phyloP scores from a whole-genome alignment of 2,797 vertebrate species.

The Spinus pinus region DNA sequence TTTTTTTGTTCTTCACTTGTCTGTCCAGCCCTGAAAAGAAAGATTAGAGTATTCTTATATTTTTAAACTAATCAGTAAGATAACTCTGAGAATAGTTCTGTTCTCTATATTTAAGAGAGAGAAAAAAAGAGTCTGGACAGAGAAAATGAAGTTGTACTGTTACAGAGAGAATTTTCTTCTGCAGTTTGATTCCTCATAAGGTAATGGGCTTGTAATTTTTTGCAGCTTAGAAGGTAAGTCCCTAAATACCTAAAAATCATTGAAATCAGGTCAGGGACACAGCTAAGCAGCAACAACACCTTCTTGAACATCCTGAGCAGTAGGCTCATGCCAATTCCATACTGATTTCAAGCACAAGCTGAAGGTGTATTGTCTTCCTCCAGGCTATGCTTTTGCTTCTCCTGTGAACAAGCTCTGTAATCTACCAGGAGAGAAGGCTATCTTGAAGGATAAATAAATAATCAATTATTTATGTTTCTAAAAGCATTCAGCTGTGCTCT shows the following conservation, averaged over 20 bases:
- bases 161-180: not conserved
- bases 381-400: slow-evolving; percentile 40
- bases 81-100: not conserved
- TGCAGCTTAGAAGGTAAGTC: not conserved
- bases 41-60: not conserved
- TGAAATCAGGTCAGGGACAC: not conserved
- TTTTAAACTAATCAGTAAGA: not conserved
- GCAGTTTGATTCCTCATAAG: not conserved
- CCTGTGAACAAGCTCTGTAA: slow-evolving; percentile 24
- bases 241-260: not conserved
- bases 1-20: not conserved
- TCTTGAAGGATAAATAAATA: slow-evolving; percentile 58
- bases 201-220: not conserved
- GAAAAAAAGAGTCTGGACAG: not conserved
- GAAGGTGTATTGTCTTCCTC: slow-evolving; percentile 25
- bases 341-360: not conserved
- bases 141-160: not conserved
- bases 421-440: slow-evolving; percentile 39
- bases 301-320: not conserved
- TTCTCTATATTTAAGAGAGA: not conserved
- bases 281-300: not conserved
- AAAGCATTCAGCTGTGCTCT: slow-evolving; percentile 49
- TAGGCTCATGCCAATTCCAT: not conserved
- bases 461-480: slow-evolving; percentile 64
- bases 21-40: not conserved